Evolutionary conservation across 2,113 vertebrate species (phyloP).

Genomic region (Sigmodon hispidus): DNA sequence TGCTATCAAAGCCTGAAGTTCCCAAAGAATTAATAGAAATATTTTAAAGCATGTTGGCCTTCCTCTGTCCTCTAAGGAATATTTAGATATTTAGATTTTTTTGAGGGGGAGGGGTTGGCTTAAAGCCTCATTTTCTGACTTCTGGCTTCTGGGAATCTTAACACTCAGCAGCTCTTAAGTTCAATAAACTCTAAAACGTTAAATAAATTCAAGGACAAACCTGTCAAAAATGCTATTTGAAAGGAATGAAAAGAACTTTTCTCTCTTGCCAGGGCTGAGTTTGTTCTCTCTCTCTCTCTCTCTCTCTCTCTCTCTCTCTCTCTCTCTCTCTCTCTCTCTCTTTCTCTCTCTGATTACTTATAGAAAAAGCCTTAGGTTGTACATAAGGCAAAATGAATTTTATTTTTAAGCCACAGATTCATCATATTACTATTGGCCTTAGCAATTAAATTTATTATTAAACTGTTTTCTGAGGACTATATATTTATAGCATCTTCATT

Average conservation of each 20-base stretch:
- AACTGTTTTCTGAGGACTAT: neutral
- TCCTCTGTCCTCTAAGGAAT: neutral
- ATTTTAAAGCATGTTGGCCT: neutral
- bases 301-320: neutral
- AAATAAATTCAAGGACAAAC: neutral
- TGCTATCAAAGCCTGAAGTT: neutral
- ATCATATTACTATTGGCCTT: neutral
- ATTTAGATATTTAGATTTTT: constrained; percentile 40
- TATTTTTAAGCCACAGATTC: constrained; percentile 3
- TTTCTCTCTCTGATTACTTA: neutral
- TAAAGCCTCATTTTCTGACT: neutral
- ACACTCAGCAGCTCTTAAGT: constrained; percentile 21
- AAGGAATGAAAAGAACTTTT: neutral
- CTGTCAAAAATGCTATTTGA: constrained; percentile 32
- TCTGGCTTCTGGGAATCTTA: constrained; percentile 44
- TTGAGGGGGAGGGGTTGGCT: neutral
- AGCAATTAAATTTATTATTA: too few relatives aligned
- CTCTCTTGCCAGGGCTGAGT: neutral
- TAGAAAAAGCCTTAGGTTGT: neutral
- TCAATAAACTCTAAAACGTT: neutral
- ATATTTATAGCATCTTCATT: neutral
- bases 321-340: neutral
- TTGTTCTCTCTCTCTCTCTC: neutral
- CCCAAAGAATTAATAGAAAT: neutral
- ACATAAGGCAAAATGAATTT: neutral